Evolutionary conservation across 2,888 invertebrate genomes (phyloP).

Genomic region (Physocephala rufipes): DNA sequence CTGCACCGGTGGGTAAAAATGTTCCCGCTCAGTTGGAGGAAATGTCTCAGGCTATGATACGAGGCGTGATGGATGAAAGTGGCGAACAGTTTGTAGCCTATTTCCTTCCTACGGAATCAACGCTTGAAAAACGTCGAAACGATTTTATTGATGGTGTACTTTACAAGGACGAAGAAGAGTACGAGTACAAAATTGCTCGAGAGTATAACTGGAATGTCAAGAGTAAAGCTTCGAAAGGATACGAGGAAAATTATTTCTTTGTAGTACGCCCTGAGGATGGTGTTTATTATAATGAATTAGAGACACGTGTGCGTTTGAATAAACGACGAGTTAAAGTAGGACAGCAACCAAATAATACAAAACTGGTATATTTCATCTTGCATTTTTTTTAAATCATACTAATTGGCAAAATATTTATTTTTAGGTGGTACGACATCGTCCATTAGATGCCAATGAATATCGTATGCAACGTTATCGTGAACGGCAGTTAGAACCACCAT

Average conservation of each 20-base stretch:
- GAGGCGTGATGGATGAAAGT: conserved; percentile 99
- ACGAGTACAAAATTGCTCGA: conserved; percentile 96
- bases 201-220: conserved; percentile 99
- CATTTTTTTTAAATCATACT: not conserved
- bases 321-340: conserved; percentile 86
- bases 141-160: conserved; percentile 80
- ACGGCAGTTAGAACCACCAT: conserved; percentile 86
- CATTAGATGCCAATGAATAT: conserved; percentile 84
- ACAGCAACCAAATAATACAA: conserved; percentile 68
- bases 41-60: conserved; percentile 99
- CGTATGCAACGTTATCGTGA: conserved; percentile 87
- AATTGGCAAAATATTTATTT: not conserved
- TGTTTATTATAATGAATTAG: conserved; percentile 94
- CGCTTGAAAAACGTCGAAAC: conserved; percentile 85
- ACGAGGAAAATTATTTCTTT: conserved; percentile 97
- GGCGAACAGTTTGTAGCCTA: conserved; percentile 99
- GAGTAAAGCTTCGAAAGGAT: conserved; percentile 93
- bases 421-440: conserved; percentile 81
- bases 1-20: conserved; percentile 88
- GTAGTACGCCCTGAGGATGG: conserved; percentile 84
- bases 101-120: conserved; percentile 94
- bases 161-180: conserved; percentile 89
- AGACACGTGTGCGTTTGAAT: conserved; percentile 92
- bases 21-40: conserved; percentile 91
- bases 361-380: conserved; percentile 69